Base-by-base conservation (phyloP, 2,888 invertebrate genomes). In the Andrena hattorfiana region DNA sequence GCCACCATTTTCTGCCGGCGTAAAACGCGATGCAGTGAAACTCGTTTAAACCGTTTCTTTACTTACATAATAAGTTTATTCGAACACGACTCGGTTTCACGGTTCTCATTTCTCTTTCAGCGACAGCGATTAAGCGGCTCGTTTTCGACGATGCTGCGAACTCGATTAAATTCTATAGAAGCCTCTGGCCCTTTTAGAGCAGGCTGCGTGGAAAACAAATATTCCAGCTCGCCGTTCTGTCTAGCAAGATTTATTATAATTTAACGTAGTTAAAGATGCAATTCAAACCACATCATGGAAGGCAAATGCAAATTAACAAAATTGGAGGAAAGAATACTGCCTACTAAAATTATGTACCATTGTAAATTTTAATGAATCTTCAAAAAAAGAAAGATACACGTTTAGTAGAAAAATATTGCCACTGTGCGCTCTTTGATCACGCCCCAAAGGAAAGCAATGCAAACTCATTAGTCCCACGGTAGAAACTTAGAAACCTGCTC, bases 1-100 rank as follows among this genome's bases (percentile, higher is more conserved):
- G 72, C 81, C 80, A 72, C 74, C 84, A 77, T 81, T 75, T 81
- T 81, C 71, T 75, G 70, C 70, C 49, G 63, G 62, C 70, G 60
- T 67, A 63, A 74, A 72, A 56, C 74, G 63, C 56, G 48, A 72
- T 66, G 71, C 67, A 72, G 63, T 71, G 76, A 81, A 83, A 81
- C 71, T 73, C 72, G 76, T 62, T 80, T 72, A 80, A 76, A 67
- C 48, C 32, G 64, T 82, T 69, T 66, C 68, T 35, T 56, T 68
- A 69, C 81, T 76, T 76, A 77, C 67, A 77, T 80, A 73, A 81
- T 81, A 75, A 67, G 70, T 70, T 75, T 62, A 62, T 71, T 68
- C 80, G 71, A 56, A 80, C 49, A 20, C 49, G 63, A 56, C 64
- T 30, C 69, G 54, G 28, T 71, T 56, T 71, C 71, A 7, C 42